These are phyloP conservation scores for Columbina picui DNA, from an alignment of 2,113 vertebrate species.

Conservation along the genomic window DNA sequence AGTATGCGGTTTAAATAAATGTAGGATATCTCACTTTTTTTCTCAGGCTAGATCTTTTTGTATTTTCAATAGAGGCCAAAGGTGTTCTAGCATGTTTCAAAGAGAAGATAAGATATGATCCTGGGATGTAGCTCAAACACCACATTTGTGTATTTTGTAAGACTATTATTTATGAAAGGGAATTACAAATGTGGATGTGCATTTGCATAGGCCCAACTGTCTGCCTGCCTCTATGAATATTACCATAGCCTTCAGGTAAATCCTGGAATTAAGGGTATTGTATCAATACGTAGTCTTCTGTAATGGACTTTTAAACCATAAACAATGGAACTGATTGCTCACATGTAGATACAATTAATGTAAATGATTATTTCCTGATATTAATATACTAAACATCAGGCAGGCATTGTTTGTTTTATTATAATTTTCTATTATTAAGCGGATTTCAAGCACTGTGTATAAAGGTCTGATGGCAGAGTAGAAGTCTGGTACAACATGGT, in stretches of 20 bases:
- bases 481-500: background rate
- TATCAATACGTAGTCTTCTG: background rate
- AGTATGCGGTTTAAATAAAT: background rate
- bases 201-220: background rate
- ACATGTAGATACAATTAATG: background rate
- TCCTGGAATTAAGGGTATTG: background rate
- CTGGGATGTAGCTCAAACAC: background rate
- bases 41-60: background rate
- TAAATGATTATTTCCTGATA: background rate
- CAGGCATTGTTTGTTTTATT: background rate
- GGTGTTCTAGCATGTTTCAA: background rate
- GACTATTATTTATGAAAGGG: background rate
- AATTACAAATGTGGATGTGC: background rate
- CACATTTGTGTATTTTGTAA: background rate
- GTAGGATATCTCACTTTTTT: background rate
- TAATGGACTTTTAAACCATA: background rate
- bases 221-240: background rate
- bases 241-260: background rate
- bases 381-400: background rate
- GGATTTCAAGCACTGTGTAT: background rate
- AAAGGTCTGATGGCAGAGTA: background rate
- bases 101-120: background rate
- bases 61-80: conserved; percentile 1
- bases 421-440: background rate
- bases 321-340: background rate